phyloP scores from a whole-genome alignment of 2,888 invertebrate genomes.

The Sminthurinus aureus region DNA sequence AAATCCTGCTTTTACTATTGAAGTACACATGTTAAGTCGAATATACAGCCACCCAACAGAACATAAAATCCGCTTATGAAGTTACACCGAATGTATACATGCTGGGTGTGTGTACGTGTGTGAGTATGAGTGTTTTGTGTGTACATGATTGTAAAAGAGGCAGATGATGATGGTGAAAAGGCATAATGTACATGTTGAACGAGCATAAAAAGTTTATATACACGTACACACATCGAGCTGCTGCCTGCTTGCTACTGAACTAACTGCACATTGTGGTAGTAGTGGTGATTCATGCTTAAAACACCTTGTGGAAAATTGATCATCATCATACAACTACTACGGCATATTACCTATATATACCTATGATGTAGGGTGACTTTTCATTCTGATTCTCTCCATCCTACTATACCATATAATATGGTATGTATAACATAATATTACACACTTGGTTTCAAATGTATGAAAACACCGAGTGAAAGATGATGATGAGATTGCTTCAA shows the following conservation, averaged over 20 bases:
- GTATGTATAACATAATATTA: conserved; percentile 9
- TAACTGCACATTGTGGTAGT: background rate
- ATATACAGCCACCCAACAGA: background rate
- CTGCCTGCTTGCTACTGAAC: background rate
- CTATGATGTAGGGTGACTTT: conserved; percentile 30
- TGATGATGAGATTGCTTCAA: background rate
- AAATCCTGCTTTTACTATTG: conserved; percentile 9
- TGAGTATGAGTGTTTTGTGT: background rate
- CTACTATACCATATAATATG: background rate
- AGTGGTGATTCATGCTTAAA: conserved; percentile 37
- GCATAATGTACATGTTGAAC: background rate
- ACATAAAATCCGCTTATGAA: conserved; percentile 17
- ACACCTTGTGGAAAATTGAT: conserved; percentile 41
- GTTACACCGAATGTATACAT: background rate
- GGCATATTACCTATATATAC: background rate
- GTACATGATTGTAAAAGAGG: background rate
- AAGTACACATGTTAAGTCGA: too few species aligned
- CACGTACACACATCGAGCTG: background rate
- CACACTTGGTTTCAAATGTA: background rate
- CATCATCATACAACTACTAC: conserved; percentile 30
- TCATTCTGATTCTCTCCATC: background rate
- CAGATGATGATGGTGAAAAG: background rate
- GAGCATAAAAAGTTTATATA: background rate
- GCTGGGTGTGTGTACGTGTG: background rate
- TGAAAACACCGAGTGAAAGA: background rate